A percentile compares a stretch with the other conserved stretches of the same genome.
Conservation (phyloP, 2,113 vertebrate genomes). For the Hemiscyllium ocellatum region DNA sequence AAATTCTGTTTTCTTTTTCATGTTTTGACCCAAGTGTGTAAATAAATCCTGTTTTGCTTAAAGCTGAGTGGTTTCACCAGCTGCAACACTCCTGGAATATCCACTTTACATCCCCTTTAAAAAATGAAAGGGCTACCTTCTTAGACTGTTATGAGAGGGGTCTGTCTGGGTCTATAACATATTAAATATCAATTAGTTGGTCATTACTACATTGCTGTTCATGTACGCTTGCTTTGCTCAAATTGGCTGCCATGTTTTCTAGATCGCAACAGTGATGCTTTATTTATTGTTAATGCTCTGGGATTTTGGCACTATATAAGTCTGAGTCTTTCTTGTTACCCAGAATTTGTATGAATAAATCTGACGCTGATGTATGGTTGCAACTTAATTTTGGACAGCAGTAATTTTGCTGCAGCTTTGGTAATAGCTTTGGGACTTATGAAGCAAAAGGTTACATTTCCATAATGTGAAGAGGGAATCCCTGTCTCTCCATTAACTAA, state of each 20-base stretch:
- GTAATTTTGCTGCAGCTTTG: background rate
- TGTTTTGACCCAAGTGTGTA: no score
- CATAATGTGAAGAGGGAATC: background rate
- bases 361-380: background rate
- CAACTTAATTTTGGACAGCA: background rate
- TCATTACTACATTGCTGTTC: background rate
- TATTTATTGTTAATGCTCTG: background rate
- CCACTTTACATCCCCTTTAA: no score
- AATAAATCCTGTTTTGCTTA: no score
- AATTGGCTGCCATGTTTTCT: background rate
- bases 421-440: background rate
- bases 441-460: background rate
- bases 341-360: background rate
- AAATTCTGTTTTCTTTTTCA: no score
- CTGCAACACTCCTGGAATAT: no score
- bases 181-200: background rate
- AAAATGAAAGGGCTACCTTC: no score
- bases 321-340: background rate
- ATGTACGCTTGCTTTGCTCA: background rate
- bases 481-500: conserved; percentile 1
- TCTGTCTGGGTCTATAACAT: no score
- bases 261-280: background rate
- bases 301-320: background rate
- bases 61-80: no score
- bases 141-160: no score